phyloP scores from a whole-genome alignment of 2,113 vertebrate genomes.

The Toxostoma redivivum region DNA sequence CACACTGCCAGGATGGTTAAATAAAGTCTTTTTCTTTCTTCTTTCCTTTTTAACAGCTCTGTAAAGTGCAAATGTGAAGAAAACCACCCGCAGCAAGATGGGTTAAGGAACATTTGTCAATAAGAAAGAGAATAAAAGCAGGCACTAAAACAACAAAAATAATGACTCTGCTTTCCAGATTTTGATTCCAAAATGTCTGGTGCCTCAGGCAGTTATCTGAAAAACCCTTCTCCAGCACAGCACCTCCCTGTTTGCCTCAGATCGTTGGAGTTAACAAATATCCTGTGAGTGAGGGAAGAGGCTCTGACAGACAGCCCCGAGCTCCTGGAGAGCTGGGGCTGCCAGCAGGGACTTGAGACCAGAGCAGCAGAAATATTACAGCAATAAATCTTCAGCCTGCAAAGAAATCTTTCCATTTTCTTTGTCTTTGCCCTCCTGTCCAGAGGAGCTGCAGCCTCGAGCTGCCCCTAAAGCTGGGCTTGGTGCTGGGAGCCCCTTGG shows the following conservation, averaged over 20 bases:
- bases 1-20: neutral
- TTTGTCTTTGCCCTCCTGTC: neutral
- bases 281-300: neutral
- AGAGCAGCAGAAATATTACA: slow-evolving; percentile 3
- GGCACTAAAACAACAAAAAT: slow-evolving; percentile 65
- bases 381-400: neutral
- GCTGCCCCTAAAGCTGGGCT: neutral
- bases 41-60: slow-evolving; percentile 32
- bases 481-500: neutral
- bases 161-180: slow-evolving; percentile 58
- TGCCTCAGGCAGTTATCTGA: slow-evolving; percentile 62
- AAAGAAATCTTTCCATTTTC: neutral
- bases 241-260: slow-evolving; percentile 30
- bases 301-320: slow-evolving; percentile 37
- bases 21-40: neutral
- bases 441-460: neutral
- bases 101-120: slow-evolving; percentile 16
- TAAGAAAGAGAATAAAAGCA: slow-evolving; percentile 55
- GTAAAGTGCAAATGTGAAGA: slow-evolving; percentile 27
- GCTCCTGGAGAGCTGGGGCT: slow-evolving; percentile 13
- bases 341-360: neutral
- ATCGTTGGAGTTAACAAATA: slow-evolving; percentile 59
- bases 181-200: slow-evolving; percentile 69
- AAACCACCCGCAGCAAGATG: slow-evolving; percentile 50
- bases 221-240: slow-evolving; percentile 4